These are phyloP conservation scores for Zeuzera pyrina DNA, from an alignment of 2,888 invertebrate genomes.

Conservation along the genomic window DNA sequence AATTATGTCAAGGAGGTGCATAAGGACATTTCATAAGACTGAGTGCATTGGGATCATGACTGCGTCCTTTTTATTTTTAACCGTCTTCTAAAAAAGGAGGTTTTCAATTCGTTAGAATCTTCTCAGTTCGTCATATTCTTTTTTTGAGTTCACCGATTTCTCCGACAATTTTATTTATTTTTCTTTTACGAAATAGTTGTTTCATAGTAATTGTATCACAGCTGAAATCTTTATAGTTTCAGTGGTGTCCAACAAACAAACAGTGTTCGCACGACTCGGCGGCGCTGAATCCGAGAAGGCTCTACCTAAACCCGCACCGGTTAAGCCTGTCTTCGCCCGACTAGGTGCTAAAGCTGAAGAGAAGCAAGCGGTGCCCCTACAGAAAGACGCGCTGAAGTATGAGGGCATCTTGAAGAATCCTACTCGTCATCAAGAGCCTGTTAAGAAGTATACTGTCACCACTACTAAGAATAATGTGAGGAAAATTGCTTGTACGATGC, in stretches of 20 bases:
- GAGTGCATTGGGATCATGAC: no score
- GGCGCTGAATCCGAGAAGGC: constrained; percentile 29
- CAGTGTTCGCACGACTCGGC: constrained; percentile 60
- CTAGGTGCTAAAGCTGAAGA: constrained; percentile 42
- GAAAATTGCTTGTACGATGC: constrained; percentile 55
- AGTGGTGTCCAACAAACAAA: constrained; percentile 31
- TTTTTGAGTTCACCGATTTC: no score
- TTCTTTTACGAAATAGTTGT: no score
- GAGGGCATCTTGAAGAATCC: constrained; percentile 56
- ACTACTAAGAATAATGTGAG: constrained; percentile 40
- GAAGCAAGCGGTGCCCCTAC: constrained; percentile 31
- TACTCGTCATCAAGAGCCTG: constrained; percentile 20
- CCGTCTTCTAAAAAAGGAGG: no score
- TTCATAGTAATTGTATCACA: no score
- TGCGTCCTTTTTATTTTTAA: no score
- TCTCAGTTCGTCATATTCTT: no score
- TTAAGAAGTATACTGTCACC: constrained; percentile 47
- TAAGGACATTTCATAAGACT: no score
- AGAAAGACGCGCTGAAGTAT: constrained; percentile 56
- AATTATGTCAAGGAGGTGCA: no score
- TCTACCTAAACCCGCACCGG: constrained; percentile 10
- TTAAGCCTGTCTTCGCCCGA: constrained; percentile 51
- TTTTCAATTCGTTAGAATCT: no score
- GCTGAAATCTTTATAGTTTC: no score
- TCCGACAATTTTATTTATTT: no score